Base-by-base conservation (phyloP, 2,888 invertebrate genomes). In the Brachyptera risi region DNA sequence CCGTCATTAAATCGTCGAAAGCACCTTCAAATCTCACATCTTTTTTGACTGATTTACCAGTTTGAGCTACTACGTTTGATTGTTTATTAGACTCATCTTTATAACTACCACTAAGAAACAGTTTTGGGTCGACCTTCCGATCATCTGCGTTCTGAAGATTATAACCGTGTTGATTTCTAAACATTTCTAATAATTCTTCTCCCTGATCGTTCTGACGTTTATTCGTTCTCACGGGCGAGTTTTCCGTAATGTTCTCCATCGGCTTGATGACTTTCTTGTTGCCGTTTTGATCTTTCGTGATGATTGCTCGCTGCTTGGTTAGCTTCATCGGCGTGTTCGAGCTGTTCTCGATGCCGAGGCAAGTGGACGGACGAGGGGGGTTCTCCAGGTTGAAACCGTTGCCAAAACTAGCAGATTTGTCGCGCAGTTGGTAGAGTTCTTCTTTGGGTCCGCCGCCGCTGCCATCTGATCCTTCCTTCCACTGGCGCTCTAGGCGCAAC, bases 321-420 rank as follows among this genome's bases (percentile, higher is more conserved):
- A n/a, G n/a, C n/a, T n/a, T n/a, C n/a, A n/a, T n/a, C n/a, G n/a
- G n/a, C n/a, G n/a, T n/a, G n/a, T n/a, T n/a, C 35, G 63, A 19
- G 60, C 63, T 51, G 59, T 60, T 42, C 69, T 77, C 75, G 60
- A 81, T 79, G 1, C 83, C 84, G 37, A 82, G 76, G 66, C 82
- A 83, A 1, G 88, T 87, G 61, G 85, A 84, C 3, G 88, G 87
- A 7, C 88, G 78, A 21, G 72, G 59, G 63, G 70, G 65, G 19
- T 84, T 83, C 0, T 84, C 79, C 60, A 82, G 79, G 74, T 90
- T 86, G 59, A 90, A 75, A 1, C 88, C 89, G 64, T 87, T 84
- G 68, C 88, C 88, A 73, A 86, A 89, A 19, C 90, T 89, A 21
- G 85, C 85, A 35, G 90, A 88, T 78, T 90, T 90, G 71, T 90